phyloP scores from a whole-genome alignment of 1,140 invertebrate species.

The Aradophagus sp. region DNA sequence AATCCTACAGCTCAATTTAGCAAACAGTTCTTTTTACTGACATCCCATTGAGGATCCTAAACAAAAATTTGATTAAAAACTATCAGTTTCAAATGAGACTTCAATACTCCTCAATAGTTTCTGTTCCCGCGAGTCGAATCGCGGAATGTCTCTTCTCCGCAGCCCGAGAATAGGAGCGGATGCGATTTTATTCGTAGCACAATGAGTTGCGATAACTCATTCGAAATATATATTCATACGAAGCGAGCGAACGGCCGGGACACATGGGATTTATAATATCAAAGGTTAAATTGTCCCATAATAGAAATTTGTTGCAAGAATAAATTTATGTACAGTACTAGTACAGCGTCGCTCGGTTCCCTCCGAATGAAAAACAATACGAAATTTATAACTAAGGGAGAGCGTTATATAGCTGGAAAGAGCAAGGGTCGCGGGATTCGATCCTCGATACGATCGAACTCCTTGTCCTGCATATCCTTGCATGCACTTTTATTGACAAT shows the following conservation, averaged over 20 bases:
- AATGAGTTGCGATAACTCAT: constrained; percentile 40
- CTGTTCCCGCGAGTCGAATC: too few species aligned
- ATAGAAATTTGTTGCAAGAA: constrained; percentile 51
- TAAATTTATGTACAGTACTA: constrained; percentile 37
- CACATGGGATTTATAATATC: constrained; percentile 51
- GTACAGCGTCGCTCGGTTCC: constrained; percentile 6
- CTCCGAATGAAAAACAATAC: constrained; percentile 49
- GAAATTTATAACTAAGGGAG: constrained; percentile 51
- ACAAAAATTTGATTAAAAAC: too few species aligned
- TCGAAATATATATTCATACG: constrained; percentile 36
- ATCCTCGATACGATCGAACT: constrained; percentile 36
- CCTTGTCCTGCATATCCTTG: constrained; percentile 45
- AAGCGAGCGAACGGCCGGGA: constrained; percentile 17
- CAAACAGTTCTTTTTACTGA: too few species aligned
- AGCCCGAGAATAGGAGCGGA: constrained; percentile 9
- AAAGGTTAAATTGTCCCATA: constrained; percentile 55
- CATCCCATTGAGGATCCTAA: too few species aligned
- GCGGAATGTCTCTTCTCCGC: too few species aligned
- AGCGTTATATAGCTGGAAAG: constrained; percentile 44
- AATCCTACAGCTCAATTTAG: too few species aligned
- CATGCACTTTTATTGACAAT: constrained; percentile 17
- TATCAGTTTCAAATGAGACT: too few species aligned
- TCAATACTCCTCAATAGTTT: too few species aligned
- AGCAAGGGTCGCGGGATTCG: constrained; percentile 43
- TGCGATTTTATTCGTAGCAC: constrained; percentile 38